A percentile compares a stretch with the other conserved stretches of the same genome.
Conservation (phyloP, 2,113 vertebrate genomes). For the Chloebia gouldiae region DNA sequence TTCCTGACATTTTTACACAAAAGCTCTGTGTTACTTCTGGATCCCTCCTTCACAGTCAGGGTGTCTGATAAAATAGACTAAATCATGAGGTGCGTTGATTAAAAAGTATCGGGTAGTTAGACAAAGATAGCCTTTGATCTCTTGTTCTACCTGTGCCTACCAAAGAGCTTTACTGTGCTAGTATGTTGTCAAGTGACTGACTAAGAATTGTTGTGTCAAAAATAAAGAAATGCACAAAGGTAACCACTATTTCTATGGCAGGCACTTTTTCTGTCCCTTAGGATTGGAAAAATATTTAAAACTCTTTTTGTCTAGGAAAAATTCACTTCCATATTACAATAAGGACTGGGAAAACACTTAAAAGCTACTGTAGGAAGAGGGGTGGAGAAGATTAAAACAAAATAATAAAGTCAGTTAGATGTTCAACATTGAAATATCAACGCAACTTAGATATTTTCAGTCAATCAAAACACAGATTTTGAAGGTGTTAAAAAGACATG, state of each 20-base stretch:
- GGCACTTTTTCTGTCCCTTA: neutral
- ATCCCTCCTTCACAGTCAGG: neutral
- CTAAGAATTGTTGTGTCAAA: neutral
- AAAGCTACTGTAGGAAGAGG: neutral
- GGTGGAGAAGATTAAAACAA: neutral
- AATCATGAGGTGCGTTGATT: neutral
- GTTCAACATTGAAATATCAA: neutral
- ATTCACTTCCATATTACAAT: neutral
- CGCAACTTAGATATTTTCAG: neutral
- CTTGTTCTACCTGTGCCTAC: neutral
- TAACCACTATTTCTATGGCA: neutral
- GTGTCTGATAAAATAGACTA: neutral
- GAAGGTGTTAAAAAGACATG: neutral
- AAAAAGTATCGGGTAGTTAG: neutral
- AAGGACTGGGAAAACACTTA: neutral
- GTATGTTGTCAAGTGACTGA: neutral
- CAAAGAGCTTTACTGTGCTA: neutral
- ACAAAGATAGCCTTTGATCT: neutral
- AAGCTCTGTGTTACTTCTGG: neutral
- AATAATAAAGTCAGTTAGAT: neutral
- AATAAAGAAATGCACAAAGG: neutral
- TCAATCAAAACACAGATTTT: neutral
- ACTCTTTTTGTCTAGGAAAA: neutral
- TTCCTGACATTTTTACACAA: neutral
- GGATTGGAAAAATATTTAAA: neutral